Percentiles rank a stretch among this genome's conserved stretches.
These are phyloP conservation scores for Drosophila kanapiae DNA, from an alignment of 1,140 invertebrate genomes.

Conservation along the genomic window DNA sequence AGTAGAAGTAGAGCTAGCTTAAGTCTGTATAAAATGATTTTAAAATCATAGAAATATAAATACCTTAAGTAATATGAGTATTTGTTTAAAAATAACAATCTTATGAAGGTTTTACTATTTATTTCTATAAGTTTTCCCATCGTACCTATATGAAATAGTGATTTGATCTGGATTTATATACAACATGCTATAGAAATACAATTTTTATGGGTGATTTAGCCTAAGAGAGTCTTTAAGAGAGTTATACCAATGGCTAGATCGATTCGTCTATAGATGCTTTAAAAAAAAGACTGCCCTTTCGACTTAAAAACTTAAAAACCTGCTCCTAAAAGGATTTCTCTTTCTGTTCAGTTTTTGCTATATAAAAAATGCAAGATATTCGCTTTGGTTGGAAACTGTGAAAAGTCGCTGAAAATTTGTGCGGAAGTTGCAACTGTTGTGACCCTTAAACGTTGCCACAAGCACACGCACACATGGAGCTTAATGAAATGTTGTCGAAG, in stretches of 20 bases:
- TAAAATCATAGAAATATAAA: too few relatives aligned
- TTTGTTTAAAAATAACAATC: too few relatives aligned
- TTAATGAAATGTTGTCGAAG: conserved; percentile 52
- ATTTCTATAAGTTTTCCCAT: too few relatives aligned
- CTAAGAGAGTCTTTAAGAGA: too few relatives aligned
- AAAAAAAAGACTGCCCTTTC: not conserved
- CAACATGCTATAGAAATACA: too few relatives aligned
- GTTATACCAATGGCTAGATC: not conserved
- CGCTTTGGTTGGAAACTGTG: not conserved
- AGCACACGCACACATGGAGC: conserved; percentile 12
- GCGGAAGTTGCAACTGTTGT: conserved; percentile 21
- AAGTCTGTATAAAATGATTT: too few relatives aligned
- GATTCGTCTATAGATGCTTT: not conserved
- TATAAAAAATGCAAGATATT: not conserved
- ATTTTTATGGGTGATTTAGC: too few relatives aligned
- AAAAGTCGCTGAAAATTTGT: conserved; percentile 9
- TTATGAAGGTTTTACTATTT: too few relatives aligned
- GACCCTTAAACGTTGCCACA: conserved; percentile 18
- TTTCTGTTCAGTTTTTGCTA: not conserved
- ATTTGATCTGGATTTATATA: too few relatives aligned
- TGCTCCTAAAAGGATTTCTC: not conserved
- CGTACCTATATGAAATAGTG: too few relatives aligned
- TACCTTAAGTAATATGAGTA: too few relatives aligned
- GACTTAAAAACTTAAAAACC: not conserved
- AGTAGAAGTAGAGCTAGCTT: too few relatives aligned